A percentile compares a stretch with the other conserved stretches of the same genome.
Evolutionary conservation across 2,113 vertebrate genomes (phyloP).

Genomic region (Callithrix jacchus): DNA sequence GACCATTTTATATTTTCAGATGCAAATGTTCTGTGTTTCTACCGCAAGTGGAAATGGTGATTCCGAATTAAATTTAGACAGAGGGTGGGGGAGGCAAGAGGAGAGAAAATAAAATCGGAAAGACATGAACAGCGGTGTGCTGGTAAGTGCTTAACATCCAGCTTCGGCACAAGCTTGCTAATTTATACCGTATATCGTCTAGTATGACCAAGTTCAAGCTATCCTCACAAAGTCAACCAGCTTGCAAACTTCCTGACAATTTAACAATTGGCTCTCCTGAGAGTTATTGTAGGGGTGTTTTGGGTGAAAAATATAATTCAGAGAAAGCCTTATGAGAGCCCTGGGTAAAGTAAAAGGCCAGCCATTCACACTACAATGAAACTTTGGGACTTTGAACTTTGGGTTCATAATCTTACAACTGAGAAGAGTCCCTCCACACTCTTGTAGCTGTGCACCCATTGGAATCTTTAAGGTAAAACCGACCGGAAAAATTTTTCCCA

Average conservation of each 20-base stretch:
- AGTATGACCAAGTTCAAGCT: background rate
- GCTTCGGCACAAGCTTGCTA: background rate
- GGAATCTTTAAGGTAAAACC: too few relatives aligned
- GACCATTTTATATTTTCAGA: constrained; percentile 13
- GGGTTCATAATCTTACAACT: too few relatives aligned
- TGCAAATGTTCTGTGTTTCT: background rate
- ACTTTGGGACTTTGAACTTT: too few relatives aligned
- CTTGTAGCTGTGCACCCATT: too few relatives aligned
- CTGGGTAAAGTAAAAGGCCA: background rate
- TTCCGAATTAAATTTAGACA: constrained; percentile 41
- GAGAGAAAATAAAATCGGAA: constrained; percentile 9
- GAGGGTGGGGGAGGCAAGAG: background rate
- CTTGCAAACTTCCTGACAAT: background rate
- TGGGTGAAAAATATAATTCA: background rate
- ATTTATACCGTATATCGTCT: background rate
- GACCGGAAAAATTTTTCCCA: too few relatives aligned
- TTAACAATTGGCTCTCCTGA: background rate
- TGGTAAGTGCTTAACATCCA: background rate
- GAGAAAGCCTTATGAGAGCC: background rate
- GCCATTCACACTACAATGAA: too few relatives aligned
- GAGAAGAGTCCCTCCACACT: too few relatives aligned
- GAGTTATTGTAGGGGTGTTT: background rate
- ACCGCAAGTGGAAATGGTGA: background rate
- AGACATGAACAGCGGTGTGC: background rate
- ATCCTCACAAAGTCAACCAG: background rate